Conservation (phyloP, 2,113 vertebrate genomes). For the Balaeniceps rex region DNA sequence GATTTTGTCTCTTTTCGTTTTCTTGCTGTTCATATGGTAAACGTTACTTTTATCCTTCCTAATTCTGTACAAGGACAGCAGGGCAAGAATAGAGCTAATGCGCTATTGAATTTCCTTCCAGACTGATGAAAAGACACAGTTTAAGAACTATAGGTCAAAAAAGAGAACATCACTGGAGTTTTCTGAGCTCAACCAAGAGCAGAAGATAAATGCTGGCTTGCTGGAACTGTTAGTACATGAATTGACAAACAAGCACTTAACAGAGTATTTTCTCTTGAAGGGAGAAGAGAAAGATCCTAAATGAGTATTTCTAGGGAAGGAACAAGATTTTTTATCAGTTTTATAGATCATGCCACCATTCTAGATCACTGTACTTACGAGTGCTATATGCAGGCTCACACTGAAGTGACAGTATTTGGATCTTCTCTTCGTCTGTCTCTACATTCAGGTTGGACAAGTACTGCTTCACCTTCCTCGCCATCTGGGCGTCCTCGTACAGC, state of each 20-base stretch:
- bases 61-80: not conserved
- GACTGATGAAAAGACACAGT: not conserved
- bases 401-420: conserved; percentile 90
- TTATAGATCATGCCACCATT: not conserved
- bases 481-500: conserved; percentile 95
- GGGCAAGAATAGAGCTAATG: not conserved
- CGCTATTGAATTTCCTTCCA: conserved; percentile 35
- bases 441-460: conserved; percentile 91
- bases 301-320: not conserved
- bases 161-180: not conserved
- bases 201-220: not conserved
- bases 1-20: conserved; percentile 44
- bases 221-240: not conserved
- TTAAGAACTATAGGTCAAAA: conserved; percentile 24
- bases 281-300: not conserved
- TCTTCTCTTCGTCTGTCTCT: conserved; percentile 91
- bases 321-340: not conserved
- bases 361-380: conserved; percentile 73
- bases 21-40: not conserved
- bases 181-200: not conserved
- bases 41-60: conserved; percentile 34
- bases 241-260: not conserved
- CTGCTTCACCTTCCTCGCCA: conserved; percentile 96
- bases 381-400: conserved; percentile 93
- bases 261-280: not conserved